These are phyloP conservation scores for Ladona fulva DNA, from an alignment of 1,140 invertebrate species.

Conservation along the genomic window DNA sequence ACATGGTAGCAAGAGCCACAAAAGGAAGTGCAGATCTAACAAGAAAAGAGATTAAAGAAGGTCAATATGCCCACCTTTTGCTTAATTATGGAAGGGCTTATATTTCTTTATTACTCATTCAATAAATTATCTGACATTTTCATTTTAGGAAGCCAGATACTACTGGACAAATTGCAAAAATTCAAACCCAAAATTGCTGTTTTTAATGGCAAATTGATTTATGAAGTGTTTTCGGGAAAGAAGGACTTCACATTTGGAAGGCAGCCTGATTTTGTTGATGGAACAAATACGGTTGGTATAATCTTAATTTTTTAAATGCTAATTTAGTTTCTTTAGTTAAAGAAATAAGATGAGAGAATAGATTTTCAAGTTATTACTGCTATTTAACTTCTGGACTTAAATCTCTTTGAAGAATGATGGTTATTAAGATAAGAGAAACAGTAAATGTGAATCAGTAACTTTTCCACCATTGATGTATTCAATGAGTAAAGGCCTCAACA, in stretches of 20 bases:
- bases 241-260: conserved; percentile 96
- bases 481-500: no score
- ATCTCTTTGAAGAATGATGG: background rate
- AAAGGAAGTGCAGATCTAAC: conserved; percentile 93
- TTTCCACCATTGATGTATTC: no score
- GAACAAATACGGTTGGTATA: conserved; percentile 80
- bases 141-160: conserved; percentile 64
- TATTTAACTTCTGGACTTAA: conserved; percentile 19
- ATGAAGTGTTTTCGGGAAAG: conserved; percentile 94
- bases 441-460: no score
- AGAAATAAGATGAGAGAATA: no score
- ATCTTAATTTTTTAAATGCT: background rate
- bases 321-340: no score
- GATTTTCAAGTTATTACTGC: conserved; percentile 15
- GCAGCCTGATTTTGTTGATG: conserved; percentile 84
- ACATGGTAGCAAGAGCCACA: conserved; percentile 90
- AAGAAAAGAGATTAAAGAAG: conserved; percentile 94
- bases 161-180: conserved; percentile 83
- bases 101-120: background rate
- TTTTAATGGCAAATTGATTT: conserved; percentile 97
- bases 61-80: conserved; percentile 30
- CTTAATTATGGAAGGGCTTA: background rate
- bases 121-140: conserved; percentile 9
- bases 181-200: conserved; percentile 95
- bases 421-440: no score